phyloP scores from a whole-genome alignment of 2,797 vertebrate genomes.

The Sarcophilus harrisii region DNA sequence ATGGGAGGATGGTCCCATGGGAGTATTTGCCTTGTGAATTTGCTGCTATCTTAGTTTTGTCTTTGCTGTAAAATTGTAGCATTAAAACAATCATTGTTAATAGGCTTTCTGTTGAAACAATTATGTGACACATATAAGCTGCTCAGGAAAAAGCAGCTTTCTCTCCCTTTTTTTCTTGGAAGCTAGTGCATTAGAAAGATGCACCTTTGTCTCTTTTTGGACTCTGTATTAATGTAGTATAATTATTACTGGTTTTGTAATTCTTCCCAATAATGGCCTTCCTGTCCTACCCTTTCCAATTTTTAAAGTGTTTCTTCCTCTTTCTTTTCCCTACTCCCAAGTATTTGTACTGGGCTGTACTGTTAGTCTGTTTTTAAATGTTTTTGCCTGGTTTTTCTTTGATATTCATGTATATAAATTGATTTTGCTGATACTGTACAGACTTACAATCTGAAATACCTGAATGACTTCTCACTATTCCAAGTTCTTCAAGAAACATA shows the following conservation, averaged over 20 bases:
- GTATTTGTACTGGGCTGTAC: constrained; percentile 81
- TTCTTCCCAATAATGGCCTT: constrained; percentile 82
- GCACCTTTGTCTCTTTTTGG: constrained; percentile 82
- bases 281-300: constrained; percentile 35
- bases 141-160: constrained; percentile 83
- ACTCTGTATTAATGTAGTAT: constrained; percentile 86
- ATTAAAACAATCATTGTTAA: constrained; percentile 94
- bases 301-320: constrained; percentile 53
- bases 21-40: constrained; percentile 89
- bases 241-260: constrained; percentile 85
- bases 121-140: constrained; percentile 85
- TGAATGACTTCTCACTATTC: constrained; percentile 76
- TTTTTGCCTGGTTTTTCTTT: constrained; percentile 78
- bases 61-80: constrained; percentile 93
- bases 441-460: constrained; percentile 79
- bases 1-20: constrained; percentile 84
- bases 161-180: constrained; percentile 77
- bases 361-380: constrained; percentile 82
- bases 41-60: constrained; percentile 96
- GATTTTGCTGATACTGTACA: constrained; percentile 80
- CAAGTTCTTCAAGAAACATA: constrained; percentile 75
- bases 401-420: constrained; percentile 83
- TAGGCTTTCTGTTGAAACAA: constrained; percentile 86
- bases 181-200: constrained; percentile 88
- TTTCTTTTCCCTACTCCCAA: constrained; percentile 37